These are phyloP conservation scores for Myanophis thanlyinensis DNA, from an alignment of 2,113 vertebrate genomes.

Conservation along the genomic window DNA sequence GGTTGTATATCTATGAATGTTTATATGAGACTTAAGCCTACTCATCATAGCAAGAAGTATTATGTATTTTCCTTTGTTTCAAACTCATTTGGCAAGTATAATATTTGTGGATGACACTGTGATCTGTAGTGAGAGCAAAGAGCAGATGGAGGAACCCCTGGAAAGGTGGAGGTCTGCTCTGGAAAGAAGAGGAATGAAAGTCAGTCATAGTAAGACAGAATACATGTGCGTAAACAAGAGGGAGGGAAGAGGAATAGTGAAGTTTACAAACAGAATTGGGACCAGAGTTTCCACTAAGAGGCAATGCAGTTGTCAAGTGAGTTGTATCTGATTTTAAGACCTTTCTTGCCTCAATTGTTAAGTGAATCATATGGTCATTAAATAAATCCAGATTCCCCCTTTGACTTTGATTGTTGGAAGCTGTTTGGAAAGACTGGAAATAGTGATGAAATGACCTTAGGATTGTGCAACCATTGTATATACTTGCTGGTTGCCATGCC, in stretches of 20 bases:
- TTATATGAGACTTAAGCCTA: not conserved
- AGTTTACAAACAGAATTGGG: too few species aligned
- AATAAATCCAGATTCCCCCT: not conserved
- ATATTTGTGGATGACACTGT: too few species aligned
- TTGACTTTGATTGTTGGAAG: not conserved
- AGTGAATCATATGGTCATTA: not conserved
- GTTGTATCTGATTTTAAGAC: too few species aligned
- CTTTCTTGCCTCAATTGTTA: not conserved
- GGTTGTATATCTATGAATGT: not conserved
- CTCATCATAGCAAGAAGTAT: not conserved
- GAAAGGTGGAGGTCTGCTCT: too few species aligned
- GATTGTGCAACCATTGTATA: not conserved
- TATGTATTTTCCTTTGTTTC: not conserved
- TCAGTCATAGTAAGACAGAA: too few species aligned
- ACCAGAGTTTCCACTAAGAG: too few species aligned
- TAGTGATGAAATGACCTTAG: not conserved
- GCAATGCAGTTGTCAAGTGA: too few species aligned
- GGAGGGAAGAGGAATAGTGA: too few species aligned
- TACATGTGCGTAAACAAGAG: too few species aligned
- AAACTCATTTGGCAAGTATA: not conserved
- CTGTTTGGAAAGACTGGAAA: not conserved
- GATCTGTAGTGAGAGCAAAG: too few species aligned
- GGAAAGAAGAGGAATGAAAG: too few species aligned
- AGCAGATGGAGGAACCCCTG: too few species aligned
- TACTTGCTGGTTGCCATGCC: not conserved